Base-by-base conservation (phyloP, 37 sponge, comb jelly and placozoan species). In the Diacarnus erythraeanus region DNA sequence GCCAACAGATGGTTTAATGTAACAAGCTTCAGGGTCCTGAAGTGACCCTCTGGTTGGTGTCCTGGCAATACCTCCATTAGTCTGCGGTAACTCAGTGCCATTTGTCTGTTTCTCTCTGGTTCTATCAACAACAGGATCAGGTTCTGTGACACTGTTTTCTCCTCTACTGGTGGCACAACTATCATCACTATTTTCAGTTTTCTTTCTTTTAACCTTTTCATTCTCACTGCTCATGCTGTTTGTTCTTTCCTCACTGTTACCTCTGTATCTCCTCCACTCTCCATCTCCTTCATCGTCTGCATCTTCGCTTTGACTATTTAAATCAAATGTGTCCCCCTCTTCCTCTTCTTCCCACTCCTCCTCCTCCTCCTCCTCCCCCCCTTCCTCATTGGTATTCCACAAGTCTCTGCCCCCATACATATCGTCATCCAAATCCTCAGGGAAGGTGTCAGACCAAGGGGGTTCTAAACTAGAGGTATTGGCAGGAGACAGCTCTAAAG, bases 391-490 rank as follows among this genome's bases (percentile, higher is more conserved):
- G 0, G 17, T 29, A 20, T 77, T 64, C 12, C 42, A 29, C 17
- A 9, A 4, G 10, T 25, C 23, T 41, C 76, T 60, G 17, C 21
- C 76, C 40, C 59, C 17, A n/a, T 40, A 4, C 2, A 25, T 39
- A 12, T 51, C 74, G 29, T 38, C 65, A 38, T 39, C 31, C 3
- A 20, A 39, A 36, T 21, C 39, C 37, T 29, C 39, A 36, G 5
- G 3, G 8, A 6, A 6, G 1, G 57, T 59, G 30, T 65, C 69
- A 15, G 79, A 79, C 66, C 67, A 65, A 1, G 66, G 44, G 47
- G 66, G 57, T 37, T 67, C 79, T 4, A 65, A 65, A 40, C 27
- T 65, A 37, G 78, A 68, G 0, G 69, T 67, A 44, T 51, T 79
- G 31, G 69, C 66, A 33, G 23, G 43, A 79, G 69, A 38, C 17